Evolutionary conservation across 2,797 vertebrate genomes (phyloP).

Genomic region (Siniperca scherzeri): DNA sequence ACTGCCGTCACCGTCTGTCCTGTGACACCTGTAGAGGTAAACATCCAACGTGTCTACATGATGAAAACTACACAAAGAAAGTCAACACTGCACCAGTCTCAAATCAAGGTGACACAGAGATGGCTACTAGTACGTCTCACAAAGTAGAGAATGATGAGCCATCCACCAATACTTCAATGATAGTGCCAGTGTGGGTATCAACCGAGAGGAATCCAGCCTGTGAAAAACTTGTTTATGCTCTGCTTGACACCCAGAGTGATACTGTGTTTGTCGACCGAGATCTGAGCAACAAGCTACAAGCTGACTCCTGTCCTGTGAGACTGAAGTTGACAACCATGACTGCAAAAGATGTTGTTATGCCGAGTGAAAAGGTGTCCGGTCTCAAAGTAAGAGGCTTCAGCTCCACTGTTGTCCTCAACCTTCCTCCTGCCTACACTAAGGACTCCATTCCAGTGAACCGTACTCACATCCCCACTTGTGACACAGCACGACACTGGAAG

Average conservation of each 20-base stretch:
- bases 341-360: background rate
- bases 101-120: background rate
- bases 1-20: constrained; percentile 10
- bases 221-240: constrained; percentile 19
- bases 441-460: constrained; percentile 23
- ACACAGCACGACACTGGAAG: constrained; percentile 3
- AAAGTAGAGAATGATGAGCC: background rate
- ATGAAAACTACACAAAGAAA: constrained; percentile 8
- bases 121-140: constrained; percentile 13
- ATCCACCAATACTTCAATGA: constrained; percentile 14
- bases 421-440: constrained; percentile 11
- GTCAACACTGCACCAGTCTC: fast-evolving
- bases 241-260: constrained; percentile 29
- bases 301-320: background rate
- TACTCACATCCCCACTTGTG: constrained; percentile 35
- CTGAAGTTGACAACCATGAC: constrained; percentile 11
- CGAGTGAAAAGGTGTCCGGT: background rate
- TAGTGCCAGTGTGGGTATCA: constrained; percentile 36
- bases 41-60: constrained; percentile 31
- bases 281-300: background rate
- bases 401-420: background rate
- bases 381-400: constrained; percentile 20
- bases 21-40: constrained; percentile 34
- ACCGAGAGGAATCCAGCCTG: background rate
- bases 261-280: constrained; percentile 26